These are phyloP conservation scores for Schizopygopsis pylzovi DNA, from an alignment of 2,797 vertebrate species.

Conservation along the genomic window DNA sequence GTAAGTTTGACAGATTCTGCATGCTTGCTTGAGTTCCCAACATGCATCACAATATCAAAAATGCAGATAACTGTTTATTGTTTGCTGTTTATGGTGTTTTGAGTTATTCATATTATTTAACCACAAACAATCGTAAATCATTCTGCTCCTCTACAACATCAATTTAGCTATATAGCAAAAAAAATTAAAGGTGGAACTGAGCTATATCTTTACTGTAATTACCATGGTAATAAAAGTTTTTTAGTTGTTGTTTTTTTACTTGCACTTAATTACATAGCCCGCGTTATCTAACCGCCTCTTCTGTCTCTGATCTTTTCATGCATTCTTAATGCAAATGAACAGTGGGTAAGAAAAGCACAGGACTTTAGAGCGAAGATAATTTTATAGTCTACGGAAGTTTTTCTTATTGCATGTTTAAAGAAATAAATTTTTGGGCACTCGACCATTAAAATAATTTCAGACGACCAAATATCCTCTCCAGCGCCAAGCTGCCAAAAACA, in stretches of 20 bases:
- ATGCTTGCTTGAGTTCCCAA: not conserved
- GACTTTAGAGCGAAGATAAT: conserved; percentile 44
- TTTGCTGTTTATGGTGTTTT: not conserved
- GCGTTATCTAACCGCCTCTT: not conserved
- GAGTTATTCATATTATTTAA: not conserved
- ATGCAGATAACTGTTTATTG: not conserved
- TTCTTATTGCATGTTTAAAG: not conserved
- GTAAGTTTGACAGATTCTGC: not conserved
- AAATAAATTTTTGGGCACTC: not conserved
- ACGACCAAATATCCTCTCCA: not conserved
- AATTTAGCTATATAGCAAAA: not conserved
- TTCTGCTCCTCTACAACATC: not conserved
- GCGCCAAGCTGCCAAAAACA: conserved; percentile 12
- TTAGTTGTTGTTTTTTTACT: not conserved
- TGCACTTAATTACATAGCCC: not conserved
- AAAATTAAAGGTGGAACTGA: not conserved
- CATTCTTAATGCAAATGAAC: conserved; percentile 66
- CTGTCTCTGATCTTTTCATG: conserved; percentile 26
- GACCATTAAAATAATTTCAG: not conserved
- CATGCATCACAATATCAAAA: not conserved
- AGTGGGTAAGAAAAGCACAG: conserved; percentile 67
- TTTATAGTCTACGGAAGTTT: not conserved
- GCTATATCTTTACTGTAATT: not conserved
- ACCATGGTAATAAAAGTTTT: not conserved
- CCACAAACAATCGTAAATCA: not conserved